Evolutionary conservation across 2,888 invertebrate genomes (phyloP), one percentile per base, ranked within the genome.

Genomic region (Linnaemya tessellans): DNA sequence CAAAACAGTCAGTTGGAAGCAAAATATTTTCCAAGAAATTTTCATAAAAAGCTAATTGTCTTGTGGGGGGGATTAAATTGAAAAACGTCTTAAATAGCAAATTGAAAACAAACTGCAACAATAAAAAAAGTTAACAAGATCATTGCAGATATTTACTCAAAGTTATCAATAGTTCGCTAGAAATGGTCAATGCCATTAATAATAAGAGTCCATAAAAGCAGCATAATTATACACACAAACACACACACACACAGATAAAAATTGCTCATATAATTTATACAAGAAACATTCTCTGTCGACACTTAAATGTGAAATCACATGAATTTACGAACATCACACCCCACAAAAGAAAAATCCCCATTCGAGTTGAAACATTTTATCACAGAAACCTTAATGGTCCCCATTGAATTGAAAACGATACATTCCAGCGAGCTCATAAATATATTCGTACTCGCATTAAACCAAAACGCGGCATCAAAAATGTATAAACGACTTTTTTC

Each of bases 341-440:
- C 20, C 1, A 3, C 11, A 1, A 41, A 11, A 60, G 41, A 49
- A 70, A 70, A 22, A 15, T 8, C 5, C 18, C 25, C 56, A 51
- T 18, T 41, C 41, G 62, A 64, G 22, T 56, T 60, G 9, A 46
- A 82, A 71, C 56, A 71, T 70, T 82, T 82, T 70, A 77, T 82
- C 62, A 65, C 70, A 82, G 70, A 82, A 77, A 46, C 70, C 13
- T 54, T 54, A 82, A 70, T 82, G 38, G 62, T 70, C 77, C 77
- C 82, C 70, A 71, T 64, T 64, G 82, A 82, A 64, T 82, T 77
- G 64, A 20, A 65, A 64, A 73, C 38, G 56, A 73, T 56, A 25
- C 41, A 71, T 71, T 70, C 41, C 62, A 43, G 15, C 13, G 38
- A 58, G 20, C 49, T 25, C 65, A 56, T 22, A 30, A 58, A 58